Percentiles rank a stretch among this genome's conserved stretches.
phyloP scores from a whole-genome alignment of 1,140 invertebrate genomes.

The Drosophila erecta region DNA sequence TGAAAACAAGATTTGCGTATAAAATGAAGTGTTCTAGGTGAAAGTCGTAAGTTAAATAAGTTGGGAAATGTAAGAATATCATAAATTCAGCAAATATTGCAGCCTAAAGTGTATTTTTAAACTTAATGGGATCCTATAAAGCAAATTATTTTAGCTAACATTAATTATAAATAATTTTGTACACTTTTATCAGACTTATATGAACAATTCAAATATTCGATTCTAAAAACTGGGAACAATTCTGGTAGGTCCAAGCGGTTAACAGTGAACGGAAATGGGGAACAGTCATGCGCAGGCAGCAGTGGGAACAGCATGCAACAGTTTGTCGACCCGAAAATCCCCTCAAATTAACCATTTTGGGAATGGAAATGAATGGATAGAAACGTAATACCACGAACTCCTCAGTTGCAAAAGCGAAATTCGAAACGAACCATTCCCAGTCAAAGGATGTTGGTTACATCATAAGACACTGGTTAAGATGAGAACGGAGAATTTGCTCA shows the following conservation, averaged over 20 bases:
- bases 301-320: conserved; percentile 50
- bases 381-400: conserved; percentile 32
- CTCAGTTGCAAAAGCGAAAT: conserved; percentile 17
- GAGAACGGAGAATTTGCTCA: conserved; percentile 1
- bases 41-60: background rate
- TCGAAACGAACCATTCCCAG: conserved; percentile 33
- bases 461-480: conserved; percentile 24
- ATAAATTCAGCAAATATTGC: too few relatives aligned
- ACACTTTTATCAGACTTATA: too few relatives aligned
- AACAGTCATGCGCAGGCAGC: conserved; percentile 52
- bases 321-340: conserved; percentile 49
- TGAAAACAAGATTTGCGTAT: background rate
- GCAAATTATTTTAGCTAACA: background rate
- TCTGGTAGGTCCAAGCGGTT: conserved; percentile 46
- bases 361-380: conserved; percentile 3
- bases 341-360: background rate
- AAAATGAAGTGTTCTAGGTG: background rate
- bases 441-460: conserved; percentile 50
- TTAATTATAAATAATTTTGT: too few relatives aligned
- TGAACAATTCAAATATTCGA: conserved; percentile 2
- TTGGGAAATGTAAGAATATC: background rate
- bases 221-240: conserved; percentile 63
- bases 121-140: background rate
- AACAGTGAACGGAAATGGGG: conserved; percentile 34
- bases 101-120: background rate